Evolutionary conservation across 1,140 invertebrate species (phyloP).

Genomic region (Plutomurus gul): DNA sequence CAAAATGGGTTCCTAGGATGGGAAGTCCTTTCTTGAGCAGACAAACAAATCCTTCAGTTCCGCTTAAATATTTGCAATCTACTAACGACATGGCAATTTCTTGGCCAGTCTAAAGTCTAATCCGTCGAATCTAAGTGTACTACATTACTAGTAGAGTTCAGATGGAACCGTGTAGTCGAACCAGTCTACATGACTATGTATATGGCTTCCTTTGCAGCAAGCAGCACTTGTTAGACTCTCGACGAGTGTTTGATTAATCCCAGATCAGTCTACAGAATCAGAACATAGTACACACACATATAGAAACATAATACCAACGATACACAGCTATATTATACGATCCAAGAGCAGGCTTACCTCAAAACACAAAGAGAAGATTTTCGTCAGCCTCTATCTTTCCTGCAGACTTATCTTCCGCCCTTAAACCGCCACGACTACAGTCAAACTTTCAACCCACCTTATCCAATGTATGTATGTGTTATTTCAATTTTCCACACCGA

Average conservation of each 20-base stretch:
- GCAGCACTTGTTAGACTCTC: background rate
- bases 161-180: background rate
- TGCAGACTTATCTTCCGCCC: background rate
- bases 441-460: background rate
- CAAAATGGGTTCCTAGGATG: no score
- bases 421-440: background rate
- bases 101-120: no score
- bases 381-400: background rate
- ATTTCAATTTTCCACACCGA: constrained; percentile 16
- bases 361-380: background rate
- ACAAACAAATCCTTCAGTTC: no score
- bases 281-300: background rate
- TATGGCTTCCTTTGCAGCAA: background rate
- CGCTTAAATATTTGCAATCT: no score
- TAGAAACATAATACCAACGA: background rate
- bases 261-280: background rate
- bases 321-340: background rate
- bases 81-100: no score
- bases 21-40: no score
- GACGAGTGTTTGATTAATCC: constrained; percentile 19
- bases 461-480: background rate
- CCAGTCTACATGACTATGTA: background rate
- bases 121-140: no score
- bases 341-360: background rate
- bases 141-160: background rate